These are phyloP conservation scores for Drosophila longiperda DNA, from an alignment of 2,888 invertebrate genomes.

Conservation along the genomic window DNA sequence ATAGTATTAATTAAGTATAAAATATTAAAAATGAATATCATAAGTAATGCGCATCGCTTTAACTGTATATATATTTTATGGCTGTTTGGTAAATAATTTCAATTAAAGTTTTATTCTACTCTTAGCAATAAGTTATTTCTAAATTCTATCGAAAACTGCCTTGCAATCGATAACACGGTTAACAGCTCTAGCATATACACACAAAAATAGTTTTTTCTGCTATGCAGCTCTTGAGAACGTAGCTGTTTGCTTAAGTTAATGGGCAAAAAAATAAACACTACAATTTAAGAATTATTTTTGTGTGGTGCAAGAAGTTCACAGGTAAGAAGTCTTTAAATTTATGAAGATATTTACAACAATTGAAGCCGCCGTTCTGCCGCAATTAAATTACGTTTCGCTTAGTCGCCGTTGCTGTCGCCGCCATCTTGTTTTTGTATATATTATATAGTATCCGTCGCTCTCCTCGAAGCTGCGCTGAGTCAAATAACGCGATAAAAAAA, in stretches of 20 bases:
- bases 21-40: not conserved
- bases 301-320: slow-evolving; percentile 41
- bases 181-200: slow-evolving; percentile 37
- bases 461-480: slow-evolving; percentile 38
- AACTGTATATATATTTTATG: not conserved
- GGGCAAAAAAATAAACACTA: slow-evolving; percentile 2
- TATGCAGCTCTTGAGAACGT: slow-evolving; percentile 25
- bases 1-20: too few relatives aligned
- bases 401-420: slow-evolving; percentile 62
- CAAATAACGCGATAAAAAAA: slow-evolving; percentile 40
- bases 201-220: slow-evolving; percentile 24
- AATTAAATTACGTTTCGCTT: slow-evolving; percentile 37
- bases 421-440: slow-evolving; percentile 68
- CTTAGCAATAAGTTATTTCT: not conserved
- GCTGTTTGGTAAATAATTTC: not conserved
- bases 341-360: slow-evolving; percentile 20
- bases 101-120: not conserved
- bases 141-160: not conserved
- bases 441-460: slow-evolving; percentile 26
- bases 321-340: slow-evolving; percentile 62
- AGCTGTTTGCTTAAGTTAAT: slow-evolving; percentile 6
- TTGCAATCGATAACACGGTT: slow-evolving; percentile 13
- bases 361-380: slow-evolving; percentile 47
- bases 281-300: slow-evolving; percentile 22
- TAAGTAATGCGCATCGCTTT: not conserved